Conservation (phyloP, 2,888 invertebrate genomes). For the Onchidella celtica region DNA sequence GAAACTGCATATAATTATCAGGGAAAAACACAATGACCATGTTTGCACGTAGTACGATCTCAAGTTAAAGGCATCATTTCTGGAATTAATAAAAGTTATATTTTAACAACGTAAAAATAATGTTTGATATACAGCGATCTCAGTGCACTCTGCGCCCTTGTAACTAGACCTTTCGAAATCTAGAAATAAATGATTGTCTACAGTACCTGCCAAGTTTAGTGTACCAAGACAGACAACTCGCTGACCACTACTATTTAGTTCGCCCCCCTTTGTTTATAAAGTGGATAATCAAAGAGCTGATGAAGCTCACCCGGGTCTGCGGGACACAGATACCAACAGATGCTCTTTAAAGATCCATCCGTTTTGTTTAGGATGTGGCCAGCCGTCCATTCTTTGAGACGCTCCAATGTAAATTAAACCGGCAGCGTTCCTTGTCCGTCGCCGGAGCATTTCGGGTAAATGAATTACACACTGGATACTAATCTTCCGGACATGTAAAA, state of each 20-base stretch:
- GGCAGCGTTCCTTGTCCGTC: not conserved
- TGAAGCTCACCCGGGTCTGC: not conserved
- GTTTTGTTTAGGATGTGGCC: not conserved
- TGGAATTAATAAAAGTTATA: too few species aligned
- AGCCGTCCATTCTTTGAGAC: not conserved
- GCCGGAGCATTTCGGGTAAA: not conserved
- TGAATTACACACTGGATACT: not conserved
- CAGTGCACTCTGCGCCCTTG: too few species aligned
- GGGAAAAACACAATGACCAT: too few species aligned
- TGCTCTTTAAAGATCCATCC: not conserved
- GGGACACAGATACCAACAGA: not conserved
- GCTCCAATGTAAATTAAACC: not conserved
- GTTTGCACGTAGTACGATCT: too few species aligned
- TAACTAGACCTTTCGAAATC: too few species aligned
- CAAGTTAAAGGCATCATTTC: too few species aligned
- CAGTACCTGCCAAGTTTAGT: too few species aligned
- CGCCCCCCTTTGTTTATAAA: not conserved
- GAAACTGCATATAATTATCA: too few species aligned
- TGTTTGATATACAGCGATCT: too few species aligned
- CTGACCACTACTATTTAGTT: not conserved
- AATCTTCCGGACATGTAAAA: not conserved
- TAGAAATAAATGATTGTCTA: too few species aligned
- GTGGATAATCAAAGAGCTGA: not conserved
- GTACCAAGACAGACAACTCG: not conserved
- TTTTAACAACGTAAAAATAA: too few species aligned